Evolutionary conservation across 2,888 invertebrate species (phyloP), one percentile per base, ranked within the genome.

Genomic region (Tridacna crocea): DNA sequence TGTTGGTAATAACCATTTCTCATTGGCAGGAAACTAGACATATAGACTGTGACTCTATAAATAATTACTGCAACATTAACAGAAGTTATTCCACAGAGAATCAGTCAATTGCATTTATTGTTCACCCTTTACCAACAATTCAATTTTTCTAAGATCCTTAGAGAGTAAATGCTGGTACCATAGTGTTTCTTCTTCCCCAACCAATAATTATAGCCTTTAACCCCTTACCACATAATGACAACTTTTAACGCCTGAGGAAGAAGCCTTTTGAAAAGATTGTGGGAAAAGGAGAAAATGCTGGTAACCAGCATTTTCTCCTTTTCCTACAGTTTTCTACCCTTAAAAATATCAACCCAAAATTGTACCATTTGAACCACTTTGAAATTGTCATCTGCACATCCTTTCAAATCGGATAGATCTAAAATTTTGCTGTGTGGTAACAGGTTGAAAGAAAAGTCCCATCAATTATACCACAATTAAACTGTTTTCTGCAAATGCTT

Each of bases 31-130:
- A 24, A 61, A n/a, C 22, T 61, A 24, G n/a, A 61, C 61, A 61
- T 61, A 61, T 24, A 22, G 61, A 24, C 61, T 61, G 61, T 61
- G 61, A 24, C 61, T 22, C n/a, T 24, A 13, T 24, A 22, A 61
- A 61, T 61, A 61, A 61, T 61, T 61, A 61, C 22, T 61, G 24
- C 15, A 22, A 22, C 61, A 24, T 61, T 24, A 61, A 55, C 17
- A 55, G 19, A 55, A 55, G 55, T 55, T 19, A 61, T 61, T 61
- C 61, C 22, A 24, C 61, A 61, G 61, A 61, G 26, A 61, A 61
- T 61, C 55, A 55, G 55, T 55, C 55, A 19, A 55, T 19, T 36
- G 36, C 36, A 36, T 36, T 36, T 36, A 36, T 36, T 36, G 36
- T 36, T 36, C 8, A 36, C 36, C 36, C 36, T 36, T 36, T 36